These are phyloP conservation scores for Micromesistius poutassou DNA, from an alignment of 2,797 vertebrate genomes.

Conservation along the genomic window DNA sequence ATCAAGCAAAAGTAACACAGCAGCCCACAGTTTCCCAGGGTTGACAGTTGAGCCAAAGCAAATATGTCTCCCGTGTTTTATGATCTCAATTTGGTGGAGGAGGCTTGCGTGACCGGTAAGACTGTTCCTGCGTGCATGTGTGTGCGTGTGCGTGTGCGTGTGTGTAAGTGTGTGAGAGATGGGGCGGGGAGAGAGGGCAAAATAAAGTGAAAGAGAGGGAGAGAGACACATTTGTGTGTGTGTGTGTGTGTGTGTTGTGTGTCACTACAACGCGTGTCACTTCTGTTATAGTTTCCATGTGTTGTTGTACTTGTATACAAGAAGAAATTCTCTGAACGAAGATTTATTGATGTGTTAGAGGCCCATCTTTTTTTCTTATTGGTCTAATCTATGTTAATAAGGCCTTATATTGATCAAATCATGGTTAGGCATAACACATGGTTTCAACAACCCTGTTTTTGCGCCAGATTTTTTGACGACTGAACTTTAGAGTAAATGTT, in stretches of 20 bases:
- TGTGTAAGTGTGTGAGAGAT: neutral
- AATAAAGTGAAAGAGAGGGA: too few species aligned
- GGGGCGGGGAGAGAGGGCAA: neutral
- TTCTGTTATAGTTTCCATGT: too few species aligned
- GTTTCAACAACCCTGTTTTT: too few species aligned
- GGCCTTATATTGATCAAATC: too few species aligned
- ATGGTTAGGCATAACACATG: neutral
- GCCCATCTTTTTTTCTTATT: too few species aligned
- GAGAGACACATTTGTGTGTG: neutral
- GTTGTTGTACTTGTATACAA: too few species aligned
- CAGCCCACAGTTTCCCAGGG: neutral
- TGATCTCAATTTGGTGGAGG: neutral
- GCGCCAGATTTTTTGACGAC: too few species aligned
- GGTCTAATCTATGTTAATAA: neutral
- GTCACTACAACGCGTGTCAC: too few species aligned
- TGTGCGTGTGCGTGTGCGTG: neutral
- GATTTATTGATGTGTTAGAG: too few species aligned
- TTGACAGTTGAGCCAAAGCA: neutral
- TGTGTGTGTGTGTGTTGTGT: too few species aligned
- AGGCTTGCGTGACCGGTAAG: neutral
- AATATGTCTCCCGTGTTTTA: neutral
- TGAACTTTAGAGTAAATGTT: neutral
- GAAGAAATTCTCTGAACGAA: too few species aligned
- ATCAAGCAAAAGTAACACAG: too few species aligned
- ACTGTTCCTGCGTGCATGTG: neutral